Base-by-base conservation (phyloP, 2,113 vertebrate genomes). In the Tringa solitaria region DNA sequence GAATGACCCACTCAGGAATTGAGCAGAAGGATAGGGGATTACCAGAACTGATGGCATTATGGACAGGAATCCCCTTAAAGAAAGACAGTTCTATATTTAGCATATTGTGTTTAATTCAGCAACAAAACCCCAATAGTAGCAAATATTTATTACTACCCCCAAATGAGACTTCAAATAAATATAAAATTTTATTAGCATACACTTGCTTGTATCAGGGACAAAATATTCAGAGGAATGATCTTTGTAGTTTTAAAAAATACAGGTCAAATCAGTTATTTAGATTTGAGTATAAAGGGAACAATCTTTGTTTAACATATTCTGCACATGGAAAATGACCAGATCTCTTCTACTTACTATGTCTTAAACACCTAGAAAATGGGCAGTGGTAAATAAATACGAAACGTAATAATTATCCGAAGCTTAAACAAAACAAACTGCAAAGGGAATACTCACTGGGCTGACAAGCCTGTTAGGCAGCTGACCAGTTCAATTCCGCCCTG, bases 11-110 rank as follows among this genome's bases (percentile, higher is more conserved):
- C 50, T 86, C 8, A 5, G 26, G 67, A 96, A 80, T 94, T 63
- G 85, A 95, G 93, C 95, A 96, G 95, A 96, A 95, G 90, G 89
- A 89, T 79, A 89, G 65, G 78, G 80, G 90, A 96, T 95, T 95
- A 95, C 88, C 73, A 72, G 75, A 96, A 96, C n/a, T 84, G 93
- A 95, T 70, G 90, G 86, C 77, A 96, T 93, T 93, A 94, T 33
- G 46, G 63, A 56, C 35, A 92, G 83, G 84, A 96, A 97, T 95
- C 82, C 84, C 83, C 87, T 96, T 87, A 89, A 95, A 96, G 91
- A 90, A 72, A 89, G 85, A 93, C 72, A 92, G 53, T 37, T 70
- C 87, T 93, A 81, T 94, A 92, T 90, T 95, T 95, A 90, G 83
- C 56, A 75, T 75, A 39, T 57, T 5, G 2, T 88, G 79, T 82